Evolutionary conservation across 1,140 invertebrate species (phyloP), one percentile per base, ranked within the genome.

Genomic region (Grapholita molesta): DNA sequence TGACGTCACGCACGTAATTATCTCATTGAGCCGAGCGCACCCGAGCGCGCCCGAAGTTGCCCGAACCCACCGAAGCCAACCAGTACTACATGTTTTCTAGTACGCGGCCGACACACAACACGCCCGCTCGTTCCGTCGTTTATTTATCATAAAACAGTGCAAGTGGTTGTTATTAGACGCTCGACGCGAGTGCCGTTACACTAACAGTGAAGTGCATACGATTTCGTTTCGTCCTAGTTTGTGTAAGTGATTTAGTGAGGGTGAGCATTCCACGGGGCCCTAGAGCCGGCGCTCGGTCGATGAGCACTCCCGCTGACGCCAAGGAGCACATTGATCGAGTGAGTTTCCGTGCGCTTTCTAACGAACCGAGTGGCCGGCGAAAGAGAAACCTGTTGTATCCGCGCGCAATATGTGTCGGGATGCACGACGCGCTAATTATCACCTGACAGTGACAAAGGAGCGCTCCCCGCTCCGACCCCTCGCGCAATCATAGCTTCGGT

Each of bases 281-380:
- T 7, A 7, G 12, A 21, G 42, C 42, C 70, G 76, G 69, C 72
- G 71, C 73, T 79, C 77, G 67, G 68, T 90, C 87, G 87, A 90
- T 89, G 86, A 80, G 75, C 76, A 72, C 73, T 76, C 79, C 79
- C 79, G 79, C 79, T 73, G 80, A 83, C 87, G 86, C 86, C 83
- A 83, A 82, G 81, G 86, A 80, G 79, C 81, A 83, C 85, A 89
- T 89, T 86, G 87, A 91, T 89, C 86, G 86, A 85, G 86, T 90
- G 81, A 90, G 88, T 89, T 70, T 55, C 11, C 21, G 53, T 55
- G 53, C 53, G 70, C 76, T 83, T 79, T 79, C 74, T 76, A 79
- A 76, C 73, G 42, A 67, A 73, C 68, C 55, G 68, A 32, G 70
- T 69, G 61, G 64, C 71, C 64, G 42, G 24, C 67, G 57, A 69